These are phyloP conservation scores for Passerina amoena DNA, from an alignment of 2,113 vertebrate genomes.

Conservation along the genomic window DNA sequence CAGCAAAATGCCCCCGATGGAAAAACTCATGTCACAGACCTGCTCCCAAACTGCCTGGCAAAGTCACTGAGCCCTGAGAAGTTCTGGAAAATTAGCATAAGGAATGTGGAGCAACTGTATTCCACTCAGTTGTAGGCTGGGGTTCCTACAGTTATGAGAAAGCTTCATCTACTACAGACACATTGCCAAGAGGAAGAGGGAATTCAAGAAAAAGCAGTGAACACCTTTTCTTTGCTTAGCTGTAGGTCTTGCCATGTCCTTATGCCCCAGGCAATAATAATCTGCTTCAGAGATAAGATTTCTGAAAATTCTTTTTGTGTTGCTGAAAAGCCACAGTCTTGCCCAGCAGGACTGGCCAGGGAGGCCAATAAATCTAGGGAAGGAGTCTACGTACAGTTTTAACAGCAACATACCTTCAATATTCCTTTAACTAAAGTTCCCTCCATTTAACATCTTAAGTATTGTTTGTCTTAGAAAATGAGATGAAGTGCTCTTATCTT, in stretches of 20 bases:
- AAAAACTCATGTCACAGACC: neutral
- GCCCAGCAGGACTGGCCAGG: neutral
- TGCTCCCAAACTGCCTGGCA: neutral
- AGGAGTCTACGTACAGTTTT: neutral
- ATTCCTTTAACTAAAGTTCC: neutral
- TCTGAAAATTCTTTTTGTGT: neutral
- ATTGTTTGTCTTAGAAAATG: neutral
- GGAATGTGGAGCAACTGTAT: neutral
- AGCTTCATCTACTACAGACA: neutral
- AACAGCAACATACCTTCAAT: neutral
- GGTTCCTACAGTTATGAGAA: neutral
- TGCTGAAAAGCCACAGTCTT: neutral
- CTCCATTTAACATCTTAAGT: neutral
- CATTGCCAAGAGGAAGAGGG: neutral
- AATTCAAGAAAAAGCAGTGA: neutral
- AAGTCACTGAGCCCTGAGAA: neutral
- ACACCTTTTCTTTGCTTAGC: neutral
- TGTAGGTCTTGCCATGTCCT: neutral
- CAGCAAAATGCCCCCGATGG: neutral
- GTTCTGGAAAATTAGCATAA: neutral
- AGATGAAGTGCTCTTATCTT: neutral
- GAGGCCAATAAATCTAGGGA: neutral
- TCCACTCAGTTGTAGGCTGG: neutral
- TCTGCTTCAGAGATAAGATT: neutral
- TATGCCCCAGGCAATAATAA: neutral